A percentile compares a stretch with the other conserved stretches of the same genome.
Evolutionary conservation across 2,888 invertebrate species (phyloP).

Genomic region (Clostera curtula): DNA sequence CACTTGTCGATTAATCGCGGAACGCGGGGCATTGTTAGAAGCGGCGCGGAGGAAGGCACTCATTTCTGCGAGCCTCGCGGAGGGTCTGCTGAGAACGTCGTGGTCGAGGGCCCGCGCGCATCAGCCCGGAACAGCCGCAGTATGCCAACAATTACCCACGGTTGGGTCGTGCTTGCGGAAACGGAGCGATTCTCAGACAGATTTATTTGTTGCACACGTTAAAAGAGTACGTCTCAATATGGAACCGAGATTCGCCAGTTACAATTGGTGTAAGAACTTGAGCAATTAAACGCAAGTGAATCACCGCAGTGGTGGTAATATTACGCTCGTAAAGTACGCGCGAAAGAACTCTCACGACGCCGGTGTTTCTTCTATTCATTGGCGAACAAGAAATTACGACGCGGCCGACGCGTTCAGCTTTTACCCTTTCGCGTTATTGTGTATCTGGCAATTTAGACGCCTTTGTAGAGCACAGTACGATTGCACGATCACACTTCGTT

Average conservation of each 20-base stretch:
- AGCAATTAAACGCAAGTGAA: slow-evolving; percentile 12
- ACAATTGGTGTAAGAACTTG: slow-evolving; percentile 2
- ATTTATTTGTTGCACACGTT: slow-evolving; percentile 41
- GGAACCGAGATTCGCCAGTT: too few relatives aligned
- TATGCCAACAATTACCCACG: slow-evolving; percentile 70
- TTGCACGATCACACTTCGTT: slow-evolving; percentile 32
- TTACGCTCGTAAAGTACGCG: slow-evolving; percentile 33
- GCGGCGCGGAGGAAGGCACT: slow-evolving; percentile 47
- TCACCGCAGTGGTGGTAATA: slow-evolving; percentile 31
- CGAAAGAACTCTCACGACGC: slow-evolving; percentile 61
- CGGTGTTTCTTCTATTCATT: slow-evolving; percentile 58
- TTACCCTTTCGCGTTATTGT: slow-evolving; percentile 54
- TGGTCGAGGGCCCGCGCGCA: slow-evolving; percentile 67
- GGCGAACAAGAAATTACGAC: slow-evolving; percentile 51
- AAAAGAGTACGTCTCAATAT: slow-evolving; percentile 24
- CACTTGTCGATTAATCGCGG: slow-evolving; percentile 63
- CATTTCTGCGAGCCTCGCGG: slow-evolving; percentile 59
- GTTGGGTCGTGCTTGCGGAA: slow-evolving; percentile 50
- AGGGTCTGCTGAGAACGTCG: slow-evolving; percentile 55
- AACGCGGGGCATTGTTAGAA: slow-evolving; percentile 55
- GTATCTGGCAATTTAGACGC: slow-evolving; percentile 40
- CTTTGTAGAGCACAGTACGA: slow-evolving; percentile 45
- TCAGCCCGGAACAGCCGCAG: slow-evolving; percentile 65
- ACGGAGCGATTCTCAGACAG: slow-evolving; percentile 43
- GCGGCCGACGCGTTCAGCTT: slow-evolving; percentile 48